phyloP scores from a whole-genome alignment of 2,888 invertebrate genomes.

The Beris chalybata region DNA sequence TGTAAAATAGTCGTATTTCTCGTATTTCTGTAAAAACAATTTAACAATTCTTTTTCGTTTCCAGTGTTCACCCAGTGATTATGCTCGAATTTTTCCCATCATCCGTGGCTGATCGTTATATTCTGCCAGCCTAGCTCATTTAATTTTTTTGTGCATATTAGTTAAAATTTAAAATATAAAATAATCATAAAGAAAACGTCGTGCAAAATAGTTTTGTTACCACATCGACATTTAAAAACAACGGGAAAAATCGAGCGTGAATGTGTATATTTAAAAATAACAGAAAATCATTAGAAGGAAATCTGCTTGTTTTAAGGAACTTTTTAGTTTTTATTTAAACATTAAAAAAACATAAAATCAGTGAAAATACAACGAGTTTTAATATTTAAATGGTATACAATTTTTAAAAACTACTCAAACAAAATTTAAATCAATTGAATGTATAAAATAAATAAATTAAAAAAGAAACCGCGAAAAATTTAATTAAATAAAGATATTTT shows the following conservation, averaged over 20 bases:
- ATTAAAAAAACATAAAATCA: no score
- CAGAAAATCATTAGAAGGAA: constrained; percentile 42
- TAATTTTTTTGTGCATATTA: constrained; percentile 18
- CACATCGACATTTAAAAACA: constrained; percentile 17
- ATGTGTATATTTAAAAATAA: constrained; percentile 44
- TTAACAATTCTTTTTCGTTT: constrained; percentile 11
- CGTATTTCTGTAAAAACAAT: neutral
- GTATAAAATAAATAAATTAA: no score
- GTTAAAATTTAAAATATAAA: constrained; percentile 7
- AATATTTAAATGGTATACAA: no score
- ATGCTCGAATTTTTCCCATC: constrained; percentile 25
- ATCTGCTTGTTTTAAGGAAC: constrained; percentile 39
- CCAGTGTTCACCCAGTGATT: constrained; percentile 34
- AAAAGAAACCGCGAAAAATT: no score
- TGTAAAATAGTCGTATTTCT: neutral
- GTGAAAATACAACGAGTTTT: no score
- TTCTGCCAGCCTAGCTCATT: constrained; percentile 24
- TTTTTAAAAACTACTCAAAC: no score
- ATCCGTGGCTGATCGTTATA: constrained; percentile 2
- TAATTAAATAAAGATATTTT: no score
- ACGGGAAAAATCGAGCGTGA: constrained; percentile 25
- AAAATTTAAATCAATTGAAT: no score
- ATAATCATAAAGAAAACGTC: constrained; percentile 7
- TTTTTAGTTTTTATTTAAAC: no score
- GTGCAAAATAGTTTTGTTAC: constrained; percentile 32